Conservation (phyloP, 2,888 invertebrate species). For the Calliscelio sp. region DNA sequence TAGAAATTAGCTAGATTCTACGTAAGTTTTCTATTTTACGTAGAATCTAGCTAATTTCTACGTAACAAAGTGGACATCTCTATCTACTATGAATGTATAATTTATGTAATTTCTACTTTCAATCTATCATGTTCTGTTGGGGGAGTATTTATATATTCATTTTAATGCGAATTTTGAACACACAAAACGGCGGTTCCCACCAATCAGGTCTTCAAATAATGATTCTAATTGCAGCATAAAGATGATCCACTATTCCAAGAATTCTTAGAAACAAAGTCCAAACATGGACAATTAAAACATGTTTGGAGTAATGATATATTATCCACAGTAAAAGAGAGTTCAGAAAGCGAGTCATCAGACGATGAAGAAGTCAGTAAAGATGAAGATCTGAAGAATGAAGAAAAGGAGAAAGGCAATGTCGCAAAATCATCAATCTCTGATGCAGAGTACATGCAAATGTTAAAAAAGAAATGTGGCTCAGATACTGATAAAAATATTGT, state of each 20-base stretch:
- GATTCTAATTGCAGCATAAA: constrained; percentile 92
- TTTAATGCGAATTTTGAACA: constrained; percentile 56
- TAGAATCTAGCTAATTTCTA: too few species aligned
- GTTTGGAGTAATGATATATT: constrained; percentile 88
- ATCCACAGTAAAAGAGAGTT: constrained; percentile 84
- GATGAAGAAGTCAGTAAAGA: constrained; percentile 79
- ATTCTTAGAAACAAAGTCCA: constrained; percentile 94
- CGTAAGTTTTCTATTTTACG: too few species aligned
- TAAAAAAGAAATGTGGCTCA: constrained; percentile 87
- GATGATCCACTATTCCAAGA: constrained; percentile 96
- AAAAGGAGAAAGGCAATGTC: constrained; percentile 86
- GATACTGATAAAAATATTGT: constrained; percentile 77
- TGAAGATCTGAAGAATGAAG: constrained; percentile 78
- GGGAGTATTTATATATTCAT: background rate
- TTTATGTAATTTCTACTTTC: too few species aligned
- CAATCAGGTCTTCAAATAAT: too few species aligned
- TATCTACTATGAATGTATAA: too few species aligned
- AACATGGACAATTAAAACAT: constrained; percentile 82
- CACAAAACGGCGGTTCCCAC: too few species aligned
- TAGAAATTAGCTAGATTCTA: too few species aligned
- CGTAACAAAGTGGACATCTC: too few species aligned
- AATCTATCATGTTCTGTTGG: too few species aligned
- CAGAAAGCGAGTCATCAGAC: constrained; percentile 80
- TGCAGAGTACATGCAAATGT: constrained; percentile 90
- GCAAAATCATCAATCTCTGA: constrained; percentile 73